These are phyloP conservation scores for Halichondria panicea DNA, from an alignment of 37 sponge, comb jelly and placozoan genomes.

Conservation along the genomic window DNA sequence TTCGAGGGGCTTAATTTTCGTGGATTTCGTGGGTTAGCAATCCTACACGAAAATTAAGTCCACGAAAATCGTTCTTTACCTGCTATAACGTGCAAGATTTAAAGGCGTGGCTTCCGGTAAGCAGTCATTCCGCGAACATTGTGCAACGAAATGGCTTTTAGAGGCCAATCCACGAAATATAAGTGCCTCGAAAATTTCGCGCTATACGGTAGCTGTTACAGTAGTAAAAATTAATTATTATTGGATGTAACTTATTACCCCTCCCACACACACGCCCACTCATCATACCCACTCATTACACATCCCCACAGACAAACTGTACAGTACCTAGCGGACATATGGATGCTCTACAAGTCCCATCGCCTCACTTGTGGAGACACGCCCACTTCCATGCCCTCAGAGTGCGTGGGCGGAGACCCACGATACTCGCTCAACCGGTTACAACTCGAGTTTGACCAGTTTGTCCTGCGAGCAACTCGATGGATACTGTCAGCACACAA, in stretches of 20 bases:
- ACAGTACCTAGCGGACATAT: conserved; percentile 88
- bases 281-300: not conserved
- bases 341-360: conserved; percentile 64
- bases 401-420: not conserved
- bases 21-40: too few relatives aligned
- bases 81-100: too few relatives aligned
- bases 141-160: not conserved
- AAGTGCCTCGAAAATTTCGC: too few relatives aligned
- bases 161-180: not conserved
- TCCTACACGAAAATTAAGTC: too few relatives aligned
- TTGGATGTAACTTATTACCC: too few relatives aligned
- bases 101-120: too few relatives aligned
- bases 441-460: conserved; percentile 87
- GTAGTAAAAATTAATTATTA: not conserved
- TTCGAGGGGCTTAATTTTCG: too few relatives aligned
- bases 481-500: conserved; percentile 88
- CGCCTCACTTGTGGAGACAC: conserved; percentile 25
- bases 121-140: not conserved
- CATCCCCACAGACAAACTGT: conserved; percentile 62
- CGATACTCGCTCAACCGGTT: conserved; percentile 77
- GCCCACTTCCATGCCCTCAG: conserved; percentile 23
- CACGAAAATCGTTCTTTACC: too few relatives aligned
- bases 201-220: too few relatives aligned
- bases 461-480: conserved; percentile 79
- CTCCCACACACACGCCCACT: not conserved